Base-by-base conservation (phyloP, 2,888 invertebrate species). In the Glaucopsyche alexis region DNA sequence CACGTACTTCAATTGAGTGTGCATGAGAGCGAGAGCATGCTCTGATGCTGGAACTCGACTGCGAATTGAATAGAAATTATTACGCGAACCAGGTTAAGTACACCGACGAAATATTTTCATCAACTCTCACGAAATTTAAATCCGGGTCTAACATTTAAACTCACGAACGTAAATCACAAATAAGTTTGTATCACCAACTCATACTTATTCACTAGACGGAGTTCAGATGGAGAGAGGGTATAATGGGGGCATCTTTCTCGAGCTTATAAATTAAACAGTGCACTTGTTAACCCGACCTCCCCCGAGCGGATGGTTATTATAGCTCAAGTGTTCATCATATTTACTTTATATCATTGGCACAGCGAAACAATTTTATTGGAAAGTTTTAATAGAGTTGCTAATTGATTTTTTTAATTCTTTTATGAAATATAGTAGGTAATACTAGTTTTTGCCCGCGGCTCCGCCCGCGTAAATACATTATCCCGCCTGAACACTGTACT, bases 191-290 rank as follows among this genome's bases (percentile, higher is more conserved):
- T 55, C 55, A 60, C 29, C 45, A 16, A 49, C 49, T 47, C 13
- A 69, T 29, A 69, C 67, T 42, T 67, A 67, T 47, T 29, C 45
- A 19, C 49, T 19, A 67, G 67, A 67, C 69, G 29, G 14, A 69
- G 69, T 69, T 69, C 45, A 19, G 40, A 60, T 29, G 66, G 40
- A 67, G 47, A 64, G 64, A 38, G 64, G 14, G 29, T 49, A 69
- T 69, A 49, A 69, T 38, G 69, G 69, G 66, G 38, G 38, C 67
- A 67, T 67, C 47, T 67, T 47, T 67, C 69, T 47, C 47, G 47
- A 69, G 69, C 45, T 69, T 14, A 69, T 69, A 69, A 49, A 69
- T 69, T 49, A 49, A 69, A 69, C 69, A 69, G 19, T 60, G 60
- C 47, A 69, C 29, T 69, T 69, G 69, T 49, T 38, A 9, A 13